A percentile compares a stretch with the other conserved stretches of the same genome.
Evolutionary conservation across 1,140 invertebrate species (phyloP).

Genomic region (Lethrus apterus): DNA sequence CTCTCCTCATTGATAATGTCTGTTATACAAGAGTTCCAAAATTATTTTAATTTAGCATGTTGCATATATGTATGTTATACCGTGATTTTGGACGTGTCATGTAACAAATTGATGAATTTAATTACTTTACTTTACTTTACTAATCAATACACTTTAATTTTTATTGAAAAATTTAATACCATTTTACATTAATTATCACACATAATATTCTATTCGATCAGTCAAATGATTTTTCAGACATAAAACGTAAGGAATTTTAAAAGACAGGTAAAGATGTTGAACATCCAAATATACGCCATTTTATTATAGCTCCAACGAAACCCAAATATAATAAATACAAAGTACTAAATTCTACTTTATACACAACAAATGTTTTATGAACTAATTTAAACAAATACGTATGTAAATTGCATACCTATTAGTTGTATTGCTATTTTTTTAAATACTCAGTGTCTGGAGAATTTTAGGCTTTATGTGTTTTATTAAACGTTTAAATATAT

Average conservation of each 20-base stretch:
- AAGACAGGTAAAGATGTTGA: constrained; percentile 28
- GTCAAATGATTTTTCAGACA: too few relatives aligned
- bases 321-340: constrained; percentile 42
- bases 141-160: too few relatives aligned
- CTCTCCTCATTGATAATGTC: too few relatives aligned
- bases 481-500: not conserved
- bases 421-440: constrained; percentile 25
- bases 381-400: constrained; percentile 20
- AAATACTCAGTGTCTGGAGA: constrained; percentile 14
- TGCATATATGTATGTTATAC: too few relatives aligned
- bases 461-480: not conserved
- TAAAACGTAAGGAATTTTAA: constrained; percentile 1
- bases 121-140: not conserved
- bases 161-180: too few relatives aligned
- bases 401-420: constrained; percentile 13
- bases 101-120: not conserved
- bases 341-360: constrained; percentile 39
- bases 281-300: constrained; percentile 45
- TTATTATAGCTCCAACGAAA: constrained; percentile 44
- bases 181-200: too few relatives aligned
- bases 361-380: constrained; percentile 39
- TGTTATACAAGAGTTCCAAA: too few relatives aligned
- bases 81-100: too few relatives aligned
- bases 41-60: too few relatives aligned
- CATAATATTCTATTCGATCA: too few relatives aligned